Evolutionary conservation across 1,140 invertebrate genomes (phyloP), one percentile per base, ranked within the genome.

Genomic region (Diorhabda carinulata): DNA sequence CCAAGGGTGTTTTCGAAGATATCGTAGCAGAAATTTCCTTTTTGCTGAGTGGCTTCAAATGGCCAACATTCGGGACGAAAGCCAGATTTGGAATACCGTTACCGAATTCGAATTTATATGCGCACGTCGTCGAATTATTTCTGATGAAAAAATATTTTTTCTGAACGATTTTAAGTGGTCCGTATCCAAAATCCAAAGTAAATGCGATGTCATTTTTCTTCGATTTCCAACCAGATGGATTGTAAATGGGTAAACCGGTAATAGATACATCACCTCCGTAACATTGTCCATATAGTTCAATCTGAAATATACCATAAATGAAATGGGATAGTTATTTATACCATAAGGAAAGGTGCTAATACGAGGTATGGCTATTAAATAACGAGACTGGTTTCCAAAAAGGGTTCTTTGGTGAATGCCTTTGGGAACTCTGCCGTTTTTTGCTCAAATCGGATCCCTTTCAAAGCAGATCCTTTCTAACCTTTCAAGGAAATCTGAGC

Each of bases 21-120:
- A 78, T 76, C 3, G 72, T 74, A 3, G 71, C 74, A 40, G 79
- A 67, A 47, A 80, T 66, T 57, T 80, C 77, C 58, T 80, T 80
- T 4, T 6, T 69, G 5, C 72, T 58, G 10, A 44, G 5, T 2
- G 78, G 78, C 63, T 72, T 76, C 42, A 80, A 69, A 69, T 79
- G 78, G 3, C 78, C 78, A 41, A 78, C 61, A 43, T 65, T 61
- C 5, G 78, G 78, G 5, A 72, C 68, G 69, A 80, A 79, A 56
- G 43, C 61, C 3, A 79, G 58, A 43, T 72, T 52, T 25, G 57
- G 71, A 70, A 69, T 61, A n/a, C 52, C 66, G 45, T 57, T 45
- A 2, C 57, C 61, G 68, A 79, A 78, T 63, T 70, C 68, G 63
- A 80, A 79, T 69, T 72, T 73, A 59, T 78, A 80, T 47, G 52